Evolutionary conservation across 2,797 vertebrate genomes (phyloP), one percentile per base, ranked within the genome.

Genomic region (Danio jaintianensis): DNA sequence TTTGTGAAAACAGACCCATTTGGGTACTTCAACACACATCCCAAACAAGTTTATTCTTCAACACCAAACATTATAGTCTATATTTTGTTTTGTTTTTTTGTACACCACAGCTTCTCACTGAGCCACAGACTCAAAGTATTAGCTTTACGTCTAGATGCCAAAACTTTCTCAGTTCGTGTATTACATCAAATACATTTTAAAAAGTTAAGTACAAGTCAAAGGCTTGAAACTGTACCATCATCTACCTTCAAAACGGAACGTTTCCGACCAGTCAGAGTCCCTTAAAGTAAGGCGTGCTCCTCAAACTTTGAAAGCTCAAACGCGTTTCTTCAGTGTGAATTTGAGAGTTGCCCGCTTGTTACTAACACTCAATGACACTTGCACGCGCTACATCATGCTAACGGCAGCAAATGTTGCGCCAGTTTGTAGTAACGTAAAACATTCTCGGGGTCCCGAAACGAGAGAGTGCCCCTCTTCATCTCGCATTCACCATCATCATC

Each of bases 401-500:
- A 45, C 62, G 6, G 6, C 85, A 86, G 85, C 83, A 80, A 69
- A 52, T 38, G 38, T 36, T 3, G 40, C 48, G 10, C 16, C 29
- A 71, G 74, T 66, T 53, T 81, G 72, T 72, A 75, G 70, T 12
- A 76, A 3, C 29, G 29, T 29, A 56, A 82, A 84, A 78, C 59
- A 45, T 13, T 67, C 62, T 66, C 79, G 83, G 78, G 76, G 80
- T 83, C 85, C 83, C 84, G 82, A 87, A 82, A 85, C 85, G 82
- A 84, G 88, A 84, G 88, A 85, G 87, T 93, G 90, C 77, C 86
- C 92, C 88, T 90, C 92, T 84, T 89, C 94, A 89, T 91, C 92
- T 86, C 93, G 75, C 66, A 90, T 74, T 91, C 93, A 81, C 84
- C 82, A 82, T 89, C 90, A 91, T 85, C 92, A 85, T 88, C 90